Conservation (phyloP, 2,888 invertebrate species). For the Bombyx huttoni region DNA sequence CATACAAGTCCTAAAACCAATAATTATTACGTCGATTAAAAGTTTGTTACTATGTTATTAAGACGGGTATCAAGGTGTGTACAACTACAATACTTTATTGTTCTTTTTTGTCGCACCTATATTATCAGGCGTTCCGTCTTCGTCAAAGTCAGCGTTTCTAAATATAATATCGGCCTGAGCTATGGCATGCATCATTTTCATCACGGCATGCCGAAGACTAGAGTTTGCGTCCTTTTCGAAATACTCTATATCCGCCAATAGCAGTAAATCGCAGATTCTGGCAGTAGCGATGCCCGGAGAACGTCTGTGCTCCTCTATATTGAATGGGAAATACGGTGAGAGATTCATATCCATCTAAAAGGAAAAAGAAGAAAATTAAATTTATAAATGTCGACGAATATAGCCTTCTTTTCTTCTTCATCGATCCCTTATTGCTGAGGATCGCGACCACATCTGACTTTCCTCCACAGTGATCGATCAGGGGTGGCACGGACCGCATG, state of each 20-base stretch:
- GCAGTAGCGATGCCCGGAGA: constrained; percentile 35
- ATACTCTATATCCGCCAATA: constrained; percentile 64
- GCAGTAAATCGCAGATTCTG: constrained; percentile 56
- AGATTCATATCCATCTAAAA: background rate
- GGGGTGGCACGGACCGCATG: too few species aligned
- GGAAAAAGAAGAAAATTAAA: too few species aligned
- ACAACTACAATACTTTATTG: too few species aligned
- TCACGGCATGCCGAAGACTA: constrained; percentile 50
- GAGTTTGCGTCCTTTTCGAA: constrained; percentile 52
- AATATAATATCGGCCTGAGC: constrained; percentile 69
- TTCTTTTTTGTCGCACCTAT: constrained; percentile 30
- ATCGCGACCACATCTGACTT: too few species aligned
- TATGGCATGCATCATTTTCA: constrained; percentile 58
- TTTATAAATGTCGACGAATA: too few species aligned
- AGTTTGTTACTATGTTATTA: too few species aligned
- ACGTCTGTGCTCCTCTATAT: constrained; percentile 26
- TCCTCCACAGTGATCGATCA: too few species aligned
- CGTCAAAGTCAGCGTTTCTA: constrained; percentile 67
- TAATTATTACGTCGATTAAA: too few species aligned
- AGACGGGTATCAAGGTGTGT: too few species aligned
- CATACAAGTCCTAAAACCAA: too few species aligned
- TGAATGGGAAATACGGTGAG: constrained; percentile 31
- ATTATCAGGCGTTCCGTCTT: constrained; percentile 67
- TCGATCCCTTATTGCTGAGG: too few species aligned
- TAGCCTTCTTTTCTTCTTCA: too few species aligned